Evolutionary conservation across 2,888 invertebrate genomes (phyloP), one percentile per base, ranked within the genome.

Genomic region (Minunthozetes semirufus): DNA sequence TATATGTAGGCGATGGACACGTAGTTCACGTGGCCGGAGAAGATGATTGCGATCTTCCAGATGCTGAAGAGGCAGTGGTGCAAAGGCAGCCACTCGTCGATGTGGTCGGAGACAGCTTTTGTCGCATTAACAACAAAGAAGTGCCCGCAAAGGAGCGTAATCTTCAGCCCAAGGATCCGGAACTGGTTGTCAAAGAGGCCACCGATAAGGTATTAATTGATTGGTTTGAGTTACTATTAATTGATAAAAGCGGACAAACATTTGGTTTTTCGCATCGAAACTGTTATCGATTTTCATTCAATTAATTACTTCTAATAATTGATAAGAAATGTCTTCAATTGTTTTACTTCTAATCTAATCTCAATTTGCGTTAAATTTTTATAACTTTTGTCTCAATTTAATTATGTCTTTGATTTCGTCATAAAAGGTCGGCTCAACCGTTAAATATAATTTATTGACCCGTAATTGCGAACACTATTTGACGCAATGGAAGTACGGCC

Each of bases 401-500:
- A 53, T 53, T 53, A 22, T 46, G 25, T 9, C 4, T 71, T 22
- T 71, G 8, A 17, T 71, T 71, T 19, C 13, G 8, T 11, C 19
- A 4, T 15, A 6, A 38, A 25, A 74, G 74, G 74, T 74, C 22
- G 74, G 74, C 9, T 71, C 70, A 19, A 75, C 59, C 13, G 80
- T 81, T 11, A 77, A 78, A 19, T 80, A 80, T 76, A 80, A 81
- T 77, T 76, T 80, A 48, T 76, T 81, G 61, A 79, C 79, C 9
- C 79, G 77, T 75, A 81, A 81, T 76, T 78, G 80, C 77, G 81
- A 81, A 78, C 81, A 81, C 77, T 81, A 80, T 75, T 80, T 80
- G 6, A 81, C 81, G 8, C 79, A 80, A 46, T 81, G 81, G 80
- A 80, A 80, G 73, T 81, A 80, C 77, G 81, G 81, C 0, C 72